Evolutionary conservation across 2,797 vertebrate genomes (phyloP), one percentile per base, ranked within the genome.

Genomic region (Sebastes dallii): DNA sequence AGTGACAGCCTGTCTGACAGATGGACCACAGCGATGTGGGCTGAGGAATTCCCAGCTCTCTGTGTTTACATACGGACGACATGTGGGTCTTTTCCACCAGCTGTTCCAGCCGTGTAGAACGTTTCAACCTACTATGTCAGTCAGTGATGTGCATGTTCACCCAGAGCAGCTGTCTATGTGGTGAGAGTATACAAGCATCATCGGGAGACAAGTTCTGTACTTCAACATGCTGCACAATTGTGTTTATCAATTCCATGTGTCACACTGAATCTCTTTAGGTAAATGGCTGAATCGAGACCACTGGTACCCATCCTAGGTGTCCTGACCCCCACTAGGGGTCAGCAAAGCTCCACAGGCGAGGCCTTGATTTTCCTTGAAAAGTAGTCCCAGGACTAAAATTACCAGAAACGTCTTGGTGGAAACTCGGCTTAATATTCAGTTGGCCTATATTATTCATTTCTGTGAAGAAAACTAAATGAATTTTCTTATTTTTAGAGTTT

Each of bases 71-170:
- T 61, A 56, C 1, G 4, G 56, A 64, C 2, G 20, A 71, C 84
- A 76, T 52, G 18, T 36, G 66, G 70, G 56, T 8, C 55, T 59
- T 70, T 78, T 80, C 72, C 39, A 67, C 74, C 81, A 92, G 86
- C 83, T 88, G 85, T 62, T 68, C 16, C 18, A 36, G 62, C 59
- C n/a, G 56, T 14, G 56, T 46, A 16, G 30, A 77, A 14, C 50
- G n/a, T 65, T 66, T 60, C 22, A 12, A 67, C 65, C 60, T 46
- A 66, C 22, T 50, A 8, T 5, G n/a, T 46, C 12, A 52, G 42
- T 7, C 50, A n/a, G 50, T 52, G 50, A 20, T 52, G 50, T 52
- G n/a, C n/a, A 36, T 68, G 52, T 56, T 83, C 46, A 72, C 42
- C 58, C 42, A 46, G 22, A 64, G 27, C 76, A 75, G 76, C 59